phyloP scores from a whole-genome alignment of 2,113 vertebrate genomes.

The Antechinus flavipes region DNA sequence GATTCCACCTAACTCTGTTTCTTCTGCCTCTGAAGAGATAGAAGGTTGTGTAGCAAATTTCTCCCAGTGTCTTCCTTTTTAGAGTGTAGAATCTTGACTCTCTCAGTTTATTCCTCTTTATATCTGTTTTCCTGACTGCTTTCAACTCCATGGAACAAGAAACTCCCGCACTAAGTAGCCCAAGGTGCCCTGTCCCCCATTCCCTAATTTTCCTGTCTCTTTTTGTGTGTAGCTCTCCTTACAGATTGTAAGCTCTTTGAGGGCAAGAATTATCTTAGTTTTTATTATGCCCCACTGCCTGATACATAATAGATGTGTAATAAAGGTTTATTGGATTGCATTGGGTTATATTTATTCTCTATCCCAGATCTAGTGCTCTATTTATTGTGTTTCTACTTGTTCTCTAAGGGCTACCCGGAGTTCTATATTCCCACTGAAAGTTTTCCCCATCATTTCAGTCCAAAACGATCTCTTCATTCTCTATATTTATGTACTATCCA shows the following conservation, averaged over 20 bases:
- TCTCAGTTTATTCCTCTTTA: not conserved
- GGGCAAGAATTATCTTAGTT: not conserved
- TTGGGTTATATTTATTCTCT: not conserved
- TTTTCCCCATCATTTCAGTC: not conserved
- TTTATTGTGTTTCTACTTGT: not conserved
- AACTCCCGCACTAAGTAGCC: not conserved
- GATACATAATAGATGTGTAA: no score
- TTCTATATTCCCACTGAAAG: not conserved
- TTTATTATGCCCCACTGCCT: not conserved
- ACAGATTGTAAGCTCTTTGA: not conserved
- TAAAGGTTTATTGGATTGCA: not conserved
- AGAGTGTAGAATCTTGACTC: not conserved
- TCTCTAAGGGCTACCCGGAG: not conserved
- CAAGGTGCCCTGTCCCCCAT: not conserved
- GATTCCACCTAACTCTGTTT: not conserved
- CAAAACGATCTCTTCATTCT: not conserved
- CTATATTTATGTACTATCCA: not conserved
- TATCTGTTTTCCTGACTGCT: not conserved
- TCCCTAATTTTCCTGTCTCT: not conserved
- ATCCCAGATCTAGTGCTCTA: not conserved
- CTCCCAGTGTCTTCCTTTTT: not conserved
- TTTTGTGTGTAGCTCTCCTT: not conserved
- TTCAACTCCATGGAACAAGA: not conserved
- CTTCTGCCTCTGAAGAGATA: not conserved
- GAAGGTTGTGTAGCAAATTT: not conserved